Percentiles rank a stretch among this genome's conserved stretches.
Conservation (phyloP, 2,888 invertebrate species). For the Caradrina kadenii region DNA sequence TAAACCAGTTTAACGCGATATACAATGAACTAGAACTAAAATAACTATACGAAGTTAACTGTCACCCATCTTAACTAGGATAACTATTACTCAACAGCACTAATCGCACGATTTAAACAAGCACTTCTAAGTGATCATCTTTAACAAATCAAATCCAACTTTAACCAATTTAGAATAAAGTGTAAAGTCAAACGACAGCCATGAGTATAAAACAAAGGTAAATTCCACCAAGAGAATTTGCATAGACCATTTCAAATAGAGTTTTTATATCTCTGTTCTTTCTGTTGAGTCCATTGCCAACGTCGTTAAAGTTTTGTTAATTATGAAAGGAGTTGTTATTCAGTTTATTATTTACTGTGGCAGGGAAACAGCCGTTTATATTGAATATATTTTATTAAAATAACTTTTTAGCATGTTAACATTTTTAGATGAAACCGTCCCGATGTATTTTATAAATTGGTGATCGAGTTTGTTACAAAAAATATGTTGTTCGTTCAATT, state of each 20-base stretch:
- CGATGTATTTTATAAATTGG: slow-evolving; percentile 24
- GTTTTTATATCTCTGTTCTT: slow-evolving; percentile 52
- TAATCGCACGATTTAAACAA: slow-evolving; percentile 62
- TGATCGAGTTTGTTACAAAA: slow-evolving; percentile 12
- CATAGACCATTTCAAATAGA: slow-evolving; percentile 60
- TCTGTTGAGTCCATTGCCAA: slow-evolving; percentile 70
- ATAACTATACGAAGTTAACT: slow-evolving; percentile 36
- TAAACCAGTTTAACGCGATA: slow-evolving; percentile 21
- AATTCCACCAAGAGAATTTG: slow-evolving; percentile 58
- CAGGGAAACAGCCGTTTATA: slow-evolving; percentile 36
- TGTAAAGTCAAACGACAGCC: slow-evolving; percentile 29
- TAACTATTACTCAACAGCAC: slow-evolving; percentile 60
- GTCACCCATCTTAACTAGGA: slow-evolving; percentile 55
- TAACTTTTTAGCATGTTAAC: slow-evolving; percentile 4
- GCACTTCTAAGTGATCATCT: slow-evolving; percentile 28
- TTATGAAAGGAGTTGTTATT: slow-evolving; percentile 70
- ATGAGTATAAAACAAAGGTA: slow-evolving; percentile 41
- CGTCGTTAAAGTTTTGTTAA: slow-evolving; percentile 78
- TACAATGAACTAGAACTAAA: slow-evolving; percentile 15
- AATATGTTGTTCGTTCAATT: slow-evolving; percentile 21
- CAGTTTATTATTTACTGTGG: slow-evolving; percentile 62
- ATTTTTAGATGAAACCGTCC: slow-evolving; percentile 1
- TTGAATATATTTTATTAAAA: slow-evolving; percentile 34
- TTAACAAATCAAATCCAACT: slow-evolving; percentile 35
- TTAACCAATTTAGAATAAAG: slow-evolving; percentile 22